Conservation (phyloP, 2,113 vertebrate genomes). For the Nansenia antarctica region DNA sequence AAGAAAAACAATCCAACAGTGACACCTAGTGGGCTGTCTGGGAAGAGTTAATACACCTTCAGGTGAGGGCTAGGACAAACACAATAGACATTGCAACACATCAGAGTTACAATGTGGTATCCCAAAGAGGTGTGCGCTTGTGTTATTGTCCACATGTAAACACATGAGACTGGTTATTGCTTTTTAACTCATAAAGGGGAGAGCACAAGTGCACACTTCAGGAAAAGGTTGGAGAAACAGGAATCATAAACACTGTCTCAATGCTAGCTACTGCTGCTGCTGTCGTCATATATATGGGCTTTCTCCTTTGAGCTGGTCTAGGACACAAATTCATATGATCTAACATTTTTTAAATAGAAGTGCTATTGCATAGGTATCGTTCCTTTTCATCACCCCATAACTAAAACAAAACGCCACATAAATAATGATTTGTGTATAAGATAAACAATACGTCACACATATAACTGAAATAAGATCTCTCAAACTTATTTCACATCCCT, state of each 20-base stretch:
- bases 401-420: neutral
- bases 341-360: neutral
- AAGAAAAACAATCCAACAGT: conserved; percentile 26
- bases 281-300: too few relatives aligned
- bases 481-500: neutral
- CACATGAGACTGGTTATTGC: too few relatives aligned
- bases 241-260: too few relatives aligned
- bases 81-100: neutral
- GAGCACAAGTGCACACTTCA: too few relatives aligned
- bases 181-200: too few relatives aligned
- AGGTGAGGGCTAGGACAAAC: too few relatives aligned
- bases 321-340: neutral
- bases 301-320: too few relatives aligned
- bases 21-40: conserved; percentile 55
- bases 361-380: neutral
- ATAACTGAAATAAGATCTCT: neutral
- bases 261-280: too few relatives aligned
- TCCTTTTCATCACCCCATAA: neutral
- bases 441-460: neutral
- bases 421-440: too few relatives aligned
- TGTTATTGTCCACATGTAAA: neutral
- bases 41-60: too few relatives aligned
- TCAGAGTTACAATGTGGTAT: neutral
- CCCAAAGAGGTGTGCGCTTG: neutral
- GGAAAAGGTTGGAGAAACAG: too few relatives aligned